Evolutionary conservation across 35 echinoderm and acorn worm genomes (phyloP).

Genomic region (Eucidaris tribuloides): DNA sequence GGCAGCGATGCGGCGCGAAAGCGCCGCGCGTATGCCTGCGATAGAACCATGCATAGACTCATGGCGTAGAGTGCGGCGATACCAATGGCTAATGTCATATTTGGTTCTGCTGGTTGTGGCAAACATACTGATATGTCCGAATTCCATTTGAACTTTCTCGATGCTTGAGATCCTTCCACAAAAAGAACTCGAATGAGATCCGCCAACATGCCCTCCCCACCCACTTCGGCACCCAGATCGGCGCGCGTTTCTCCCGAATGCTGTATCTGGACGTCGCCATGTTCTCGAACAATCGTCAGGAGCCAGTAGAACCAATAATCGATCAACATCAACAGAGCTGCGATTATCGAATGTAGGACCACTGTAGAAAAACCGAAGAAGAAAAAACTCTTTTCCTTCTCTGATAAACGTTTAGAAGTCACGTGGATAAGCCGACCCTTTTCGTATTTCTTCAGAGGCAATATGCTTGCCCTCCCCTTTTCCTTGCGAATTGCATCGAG

Average conservation of each 20-base stretch:
- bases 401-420: constrained; percentile 37
- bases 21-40: constrained; percentile 77
- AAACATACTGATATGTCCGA: constrained; percentile 58
- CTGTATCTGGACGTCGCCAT: constrained; percentile 59
- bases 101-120: constrained; percentile 48
- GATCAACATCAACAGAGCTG: constrained; percentile 43
- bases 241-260: constrained; percentile 41
- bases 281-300: constrained; percentile 37
- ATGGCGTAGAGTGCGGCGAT: constrained; percentile 60
- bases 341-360: constrained; percentile 61
- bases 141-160: constrained; percentile 44
- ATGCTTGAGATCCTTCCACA: constrained; percentile 61
- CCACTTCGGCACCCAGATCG: constrained; percentile 47
- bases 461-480: constrained; percentile 22
- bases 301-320: constrained; percentile 77
- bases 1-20: constrained; percentile 60
- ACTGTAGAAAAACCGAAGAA: constrained; percentile 67
- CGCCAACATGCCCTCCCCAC: constrained; percentile 45
- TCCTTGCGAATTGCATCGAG: constrained; percentile 55
- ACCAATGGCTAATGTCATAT: constrained; percentile 42
- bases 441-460: constrained; percentile 86
- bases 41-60: constrained; percentile 67
- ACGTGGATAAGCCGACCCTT: constrained; percentile 49
- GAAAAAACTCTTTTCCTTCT: constrained; percentile 74
- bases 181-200: constrained; percentile 49